A percentile compares a stretch with the other conserved stretches of the same genome.
Evolutionary conservation across 2,888 invertebrate species (phyloP).

Genomic region (Phasia obesa): DNA sequence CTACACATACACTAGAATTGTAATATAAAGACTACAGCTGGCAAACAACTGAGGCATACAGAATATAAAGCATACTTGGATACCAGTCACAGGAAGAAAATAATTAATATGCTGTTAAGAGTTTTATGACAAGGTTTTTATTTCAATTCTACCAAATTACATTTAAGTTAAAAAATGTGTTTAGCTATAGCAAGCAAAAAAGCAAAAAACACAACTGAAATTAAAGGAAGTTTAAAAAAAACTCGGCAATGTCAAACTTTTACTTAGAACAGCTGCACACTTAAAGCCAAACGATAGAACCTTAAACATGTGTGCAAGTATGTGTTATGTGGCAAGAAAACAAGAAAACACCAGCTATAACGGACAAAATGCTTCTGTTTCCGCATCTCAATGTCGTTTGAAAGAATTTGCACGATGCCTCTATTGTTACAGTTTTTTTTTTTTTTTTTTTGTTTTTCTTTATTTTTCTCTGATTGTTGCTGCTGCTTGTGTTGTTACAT

Average conservation of each 20-base stretch:
- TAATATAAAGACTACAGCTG: constrained; percentile 40
- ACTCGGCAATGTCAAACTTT: background rate
- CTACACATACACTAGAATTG: constrained; percentile 43
- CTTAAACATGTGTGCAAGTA: constrained; percentile 38
- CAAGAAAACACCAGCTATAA: constrained; percentile 65
- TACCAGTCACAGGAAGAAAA: constrained; percentile 67
- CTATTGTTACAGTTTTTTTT: constrained; percentile 49
- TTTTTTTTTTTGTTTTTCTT: background rate
- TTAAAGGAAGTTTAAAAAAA: constrained; percentile 8
- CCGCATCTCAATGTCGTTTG: constrained; percentile 76
- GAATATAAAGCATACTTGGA: constrained; percentile 28
- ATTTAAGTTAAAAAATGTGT: constrained; percentile 34
- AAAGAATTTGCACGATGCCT: constrained; percentile 71
- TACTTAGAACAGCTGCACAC: constrained; percentile 66
- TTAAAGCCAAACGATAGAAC: constrained; percentile 35
- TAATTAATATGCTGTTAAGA: constrained; percentile 81
- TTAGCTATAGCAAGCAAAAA: constrained; percentile 36
- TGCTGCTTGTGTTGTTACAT: constrained; percentile 1
- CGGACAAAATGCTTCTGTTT: constrained; percentile 74
- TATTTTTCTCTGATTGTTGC: no score
- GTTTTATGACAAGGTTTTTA: constrained; percentile 77
- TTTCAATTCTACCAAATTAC: constrained; percentile 60
- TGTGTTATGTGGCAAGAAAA: constrained; percentile 51
- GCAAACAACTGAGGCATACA: constrained; percentile 14
- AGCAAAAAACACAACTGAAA: background rate